phyloP scores from a whole-genome alignment of 1,140 invertebrate species.

The Drosophila lacertosa region DNA sequence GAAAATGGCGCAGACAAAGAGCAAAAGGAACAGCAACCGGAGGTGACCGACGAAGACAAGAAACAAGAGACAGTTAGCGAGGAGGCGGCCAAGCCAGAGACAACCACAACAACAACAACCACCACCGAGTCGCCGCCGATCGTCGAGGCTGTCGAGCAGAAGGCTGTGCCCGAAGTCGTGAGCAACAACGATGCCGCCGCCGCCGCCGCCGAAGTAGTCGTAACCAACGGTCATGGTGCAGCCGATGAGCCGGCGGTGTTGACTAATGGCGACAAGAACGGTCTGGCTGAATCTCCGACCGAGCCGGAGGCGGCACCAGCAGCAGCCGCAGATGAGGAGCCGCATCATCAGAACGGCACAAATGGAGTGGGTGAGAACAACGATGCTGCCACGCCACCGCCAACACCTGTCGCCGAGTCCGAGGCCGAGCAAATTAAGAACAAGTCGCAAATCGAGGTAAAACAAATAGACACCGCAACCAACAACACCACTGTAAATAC shows the following conservation, averaged over 20 bases:
- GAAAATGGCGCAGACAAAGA: slow-evolving; percentile 72
- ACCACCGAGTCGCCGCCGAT: slow-evolving; percentile 32
- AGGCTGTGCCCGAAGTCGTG: slow-evolving; percentile 16
- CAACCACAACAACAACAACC: neutral
- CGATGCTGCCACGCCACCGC: slow-evolving; percentile 61
- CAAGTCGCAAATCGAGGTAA: slow-evolving; percentile 83
- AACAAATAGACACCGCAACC: slow-evolving; percentile 59
- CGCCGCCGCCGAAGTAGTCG: too few species aligned
- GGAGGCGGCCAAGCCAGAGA: slow-evolving; percentile 46
- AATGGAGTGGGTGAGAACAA: slow-evolving; percentile 58
- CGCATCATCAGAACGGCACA: slow-evolving; percentile 75
- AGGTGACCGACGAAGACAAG: slow-evolving; percentile 63
- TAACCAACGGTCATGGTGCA: slow-evolving; percentile 69
- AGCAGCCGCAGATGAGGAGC: slow-evolving; percentile 49
- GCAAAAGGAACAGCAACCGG: slow-evolving; percentile 50
- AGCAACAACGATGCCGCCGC: slow-evolving; percentile 19
- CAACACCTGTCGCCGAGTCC: slow-evolving; percentile 66
- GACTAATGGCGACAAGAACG: slow-evolving; percentile 70
- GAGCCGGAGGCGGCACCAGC: slow-evolving; percentile 51
- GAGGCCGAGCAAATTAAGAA: slow-evolving; percentile 71
- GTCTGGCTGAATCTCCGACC: slow-evolving; percentile 57
- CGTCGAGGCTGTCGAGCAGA: slow-evolving; percentile 77
- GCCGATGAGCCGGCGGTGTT: slow-evolving; percentile 47
- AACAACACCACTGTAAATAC: slow-evolving; percentile 73
- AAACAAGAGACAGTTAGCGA: slow-evolving; percentile 38